A percentile compares a stretch with the other conserved stretches of the same genome.
phyloP scores from a whole-genome alignment of 2,113 vertebrate genomes.

The Poeciliopsis occidentalis region DNA sequence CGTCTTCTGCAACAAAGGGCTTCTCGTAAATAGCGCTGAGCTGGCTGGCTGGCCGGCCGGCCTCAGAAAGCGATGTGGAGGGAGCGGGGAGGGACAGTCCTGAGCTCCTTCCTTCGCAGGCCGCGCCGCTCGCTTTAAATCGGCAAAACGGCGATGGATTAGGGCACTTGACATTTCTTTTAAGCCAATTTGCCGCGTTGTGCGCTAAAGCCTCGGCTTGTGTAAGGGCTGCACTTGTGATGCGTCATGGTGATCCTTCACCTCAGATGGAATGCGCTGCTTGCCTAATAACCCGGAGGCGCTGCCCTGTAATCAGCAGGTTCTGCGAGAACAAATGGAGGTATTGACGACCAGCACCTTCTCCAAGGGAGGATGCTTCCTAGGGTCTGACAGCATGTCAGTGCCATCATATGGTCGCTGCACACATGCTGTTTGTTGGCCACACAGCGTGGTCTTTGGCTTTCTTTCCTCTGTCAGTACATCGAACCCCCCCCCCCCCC shows the following conservation, averaged over 20 bases:
- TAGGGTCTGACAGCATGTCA: conserved; percentile 8
- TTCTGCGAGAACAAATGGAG: background rate
- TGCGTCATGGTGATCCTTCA: conserved; percentile 60
- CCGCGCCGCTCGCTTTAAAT: conserved; percentile 43
- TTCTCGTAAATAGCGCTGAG: conserved; percentile 78
- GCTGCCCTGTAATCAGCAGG: conserved; percentile 2
- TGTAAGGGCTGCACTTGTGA: conserved; percentile 58
- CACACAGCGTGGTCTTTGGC: conserved; percentile 36
- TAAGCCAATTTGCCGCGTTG: conserved; percentile 68
- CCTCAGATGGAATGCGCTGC: conserved; percentile 35
- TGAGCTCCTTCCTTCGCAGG: conserved; percentile 28
- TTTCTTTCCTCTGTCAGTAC: conserved; percentile 40
- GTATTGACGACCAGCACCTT: background rate
- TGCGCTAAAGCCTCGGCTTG: conserved; percentile 42
- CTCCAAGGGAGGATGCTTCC: background rate
- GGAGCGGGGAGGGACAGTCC: conserved; percentile 16
- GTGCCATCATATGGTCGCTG: conserved; percentile 29
- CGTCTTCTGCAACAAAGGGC: conserved; percentile 79
- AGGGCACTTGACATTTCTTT: conserved; percentile 52
- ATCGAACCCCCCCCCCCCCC: conserved; percentile 36
- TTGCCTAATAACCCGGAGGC: background rate
- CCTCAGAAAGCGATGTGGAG: conserved; percentile 39
- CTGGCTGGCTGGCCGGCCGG: conserved; percentile 67
- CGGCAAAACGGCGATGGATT: conserved; percentile 58
- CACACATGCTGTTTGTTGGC: conserved; percentile 14